Evolutionary conservation across 2,113 vertebrate genomes (phyloP).

Genomic region (Dasypus novemcinctus): DNA sequence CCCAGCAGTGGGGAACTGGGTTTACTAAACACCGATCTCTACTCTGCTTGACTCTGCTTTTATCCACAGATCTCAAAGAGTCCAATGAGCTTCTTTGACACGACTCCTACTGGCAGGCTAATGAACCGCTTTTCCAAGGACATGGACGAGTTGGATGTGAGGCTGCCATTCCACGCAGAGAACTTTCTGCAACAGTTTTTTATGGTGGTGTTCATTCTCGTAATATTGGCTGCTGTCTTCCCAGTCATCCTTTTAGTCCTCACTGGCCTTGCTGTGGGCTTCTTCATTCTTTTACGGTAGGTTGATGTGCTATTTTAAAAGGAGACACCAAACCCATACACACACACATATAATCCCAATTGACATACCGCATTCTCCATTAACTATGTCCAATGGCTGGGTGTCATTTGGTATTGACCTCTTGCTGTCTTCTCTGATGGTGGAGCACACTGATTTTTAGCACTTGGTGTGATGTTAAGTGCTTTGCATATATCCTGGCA

Average conservation of each 20-base stretch:
- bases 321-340: not conserved
- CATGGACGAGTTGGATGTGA: conserved; percentile 85
- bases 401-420: accelerated
- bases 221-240: conserved; percentile 82
- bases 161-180: conserved; percentile 85
- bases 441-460: not conserved
- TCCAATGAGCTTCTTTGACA: conserved; percentile 89
- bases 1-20: accelerated
- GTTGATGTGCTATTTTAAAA: not conserved
- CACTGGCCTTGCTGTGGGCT: conserved; percentile 71
- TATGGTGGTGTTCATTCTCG: conserved; percentile 79
- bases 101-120: conserved; percentile 87
- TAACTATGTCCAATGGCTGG: accelerated
- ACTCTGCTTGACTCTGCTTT: not conserved
- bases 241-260: conserved; percentile 82
- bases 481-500: not conserved
- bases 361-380: not conserved
- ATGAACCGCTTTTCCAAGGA: conserved; percentile 91
- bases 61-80: conserved; percentile 83
- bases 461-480: not conserved
- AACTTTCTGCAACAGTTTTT: conserved; percentile 86
- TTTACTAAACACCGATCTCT: not conserved
- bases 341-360: too few species aligned
- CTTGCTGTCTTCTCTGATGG: not conserved
- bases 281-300: conserved; percentile 81